phyloP scores from a whole-genome alignment of 2,888 invertebrate species.

The Hydropsyche betteni region DNA sequence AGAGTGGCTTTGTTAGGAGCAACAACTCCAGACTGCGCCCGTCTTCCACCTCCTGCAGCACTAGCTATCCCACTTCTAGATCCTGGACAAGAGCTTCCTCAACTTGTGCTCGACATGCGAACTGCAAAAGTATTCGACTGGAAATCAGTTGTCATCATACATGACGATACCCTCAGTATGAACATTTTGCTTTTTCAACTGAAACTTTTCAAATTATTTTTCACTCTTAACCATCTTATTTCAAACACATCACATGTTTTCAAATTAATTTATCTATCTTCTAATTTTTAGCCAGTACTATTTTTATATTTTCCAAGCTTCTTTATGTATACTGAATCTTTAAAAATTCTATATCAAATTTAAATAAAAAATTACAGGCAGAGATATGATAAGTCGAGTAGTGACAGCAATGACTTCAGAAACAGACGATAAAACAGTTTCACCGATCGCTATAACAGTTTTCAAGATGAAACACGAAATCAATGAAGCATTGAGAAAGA shows the following conservation, averaged over 20 bases:
- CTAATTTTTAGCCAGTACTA: too few species aligned
- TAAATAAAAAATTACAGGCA: slow-evolving; percentile 58
- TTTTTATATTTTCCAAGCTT: too few species aligned
- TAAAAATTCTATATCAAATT: too few species aligned
- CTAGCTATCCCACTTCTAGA: slow-evolving; percentile 76
- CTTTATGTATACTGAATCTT: too few species aligned
- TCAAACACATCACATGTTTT: slow-evolving; percentile 30
- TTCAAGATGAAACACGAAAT: slow-evolving; percentile 65
- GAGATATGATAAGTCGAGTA: slow-evolving; percentile 73
- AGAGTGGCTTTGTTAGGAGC: slow-evolving; percentile 77
- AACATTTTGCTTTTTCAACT: slow-evolving; percentile 50
- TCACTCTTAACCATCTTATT: background rate
- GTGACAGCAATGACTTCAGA: slow-evolving; percentile 68
- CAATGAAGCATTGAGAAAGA: slow-evolving; percentile 61
- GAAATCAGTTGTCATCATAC: slow-evolving; percentile 76
- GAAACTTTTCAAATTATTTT: background rate
- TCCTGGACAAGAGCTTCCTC: slow-evolving; percentile 78
- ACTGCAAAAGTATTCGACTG: slow-evolving; percentile 72
- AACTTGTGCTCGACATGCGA: slow-evolving; percentile 79
- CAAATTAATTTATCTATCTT: too few species aligned
- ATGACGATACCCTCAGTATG: slow-evolving; percentile 76
- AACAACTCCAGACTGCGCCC: slow-evolving; percentile 82
- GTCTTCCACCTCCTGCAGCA: slow-evolving; percentile 73
- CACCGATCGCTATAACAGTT: slow-evolving; percentile 63
- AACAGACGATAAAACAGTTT: slow-evolving; percentile 61